Evolutionary conservation across 1,140 invertebrate species (phyloP), one percentile per base, ranked within the genome.

Genomic region (Nasonia vitripennis): DNA sequence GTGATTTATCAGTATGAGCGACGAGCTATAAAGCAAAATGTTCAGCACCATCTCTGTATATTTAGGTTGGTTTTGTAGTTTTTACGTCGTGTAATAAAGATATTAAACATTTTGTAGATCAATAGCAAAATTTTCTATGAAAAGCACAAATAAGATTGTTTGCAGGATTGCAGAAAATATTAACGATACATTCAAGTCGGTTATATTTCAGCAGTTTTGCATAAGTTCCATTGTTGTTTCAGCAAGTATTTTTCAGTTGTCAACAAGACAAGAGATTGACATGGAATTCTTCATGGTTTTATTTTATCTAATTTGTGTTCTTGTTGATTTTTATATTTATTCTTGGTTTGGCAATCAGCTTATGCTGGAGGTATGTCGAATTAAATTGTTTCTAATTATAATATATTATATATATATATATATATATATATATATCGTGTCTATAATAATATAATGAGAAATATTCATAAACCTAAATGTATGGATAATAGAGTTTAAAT

Each of bases 341-440:
- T 83, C 10, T 45, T 83, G 73, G 73, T 83, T 77, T 68, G 81
- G 81, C 11, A 83, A 83, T 68, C 73, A 83, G 48, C n/a, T 83
- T 10, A 83, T 62, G n/a, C 20, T 78, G 1, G 55, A 75, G 37
- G 81, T 83, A 67, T 68, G 4, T 71, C 7, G 7, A 0, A 11
- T 45, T 10, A 45, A 45, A 45, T 45, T 45, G 41, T 45, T 9
- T 45, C 0, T 45, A 45, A 45, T 45, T 45, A 45, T 9, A 41
- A 7, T 45, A 45, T 37, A 45, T 45, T 71, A n/a, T 41, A 41
- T 17, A 41, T 17, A 70, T 23, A 41, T 17, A 70, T 23, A 41
- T 17, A 70, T 23, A n/a, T n/a, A n/a, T 71, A n/a, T 41, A 41
- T 17, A 41, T 17, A 70, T 23, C 5, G 0, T 23, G 2, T 12